phyloP scores from a whole-genome alignment of 1,140 invertebrate genomes.

The Spodoptera litura region DNA sequence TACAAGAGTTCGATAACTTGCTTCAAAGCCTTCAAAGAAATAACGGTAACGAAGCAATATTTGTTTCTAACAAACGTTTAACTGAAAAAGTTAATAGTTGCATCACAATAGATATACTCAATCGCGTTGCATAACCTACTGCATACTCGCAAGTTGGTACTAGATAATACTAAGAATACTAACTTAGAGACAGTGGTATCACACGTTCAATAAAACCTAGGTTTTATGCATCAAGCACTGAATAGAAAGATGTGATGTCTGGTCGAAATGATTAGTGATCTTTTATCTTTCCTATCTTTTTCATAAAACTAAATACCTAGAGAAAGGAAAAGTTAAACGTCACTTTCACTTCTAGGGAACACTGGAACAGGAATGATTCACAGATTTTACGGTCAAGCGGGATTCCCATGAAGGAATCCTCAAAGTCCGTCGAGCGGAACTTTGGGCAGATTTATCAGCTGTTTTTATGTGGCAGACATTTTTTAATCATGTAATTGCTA shows the following conservation, averaged over 20 bases:
- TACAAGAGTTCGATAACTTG: too few species aligned
- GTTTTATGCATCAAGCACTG: background rate
- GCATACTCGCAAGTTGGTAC: background rate
- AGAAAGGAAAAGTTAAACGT: slow-evolving; percentile 71
- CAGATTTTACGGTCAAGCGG: slow-evolving; percentile 63
- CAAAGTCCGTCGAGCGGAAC: slow-evolving; percentile 54
- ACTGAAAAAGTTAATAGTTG: slow-evolving; percentile 11
- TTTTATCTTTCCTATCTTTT: background rate
- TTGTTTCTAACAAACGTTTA: too few species aligned
- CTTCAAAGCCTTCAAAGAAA: too few species aligned
- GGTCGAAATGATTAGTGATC: background rate
- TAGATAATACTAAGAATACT: slow-evolving; percentile 17
- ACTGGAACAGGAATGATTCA: slow-evolving; percentile 64
- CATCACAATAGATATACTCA: slow-evolving; percentile 6
- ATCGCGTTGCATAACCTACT: slow-evolving; percentile 7
- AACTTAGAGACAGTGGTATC: background rate
- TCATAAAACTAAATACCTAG: background rate
- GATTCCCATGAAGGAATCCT: slow-evolving; percentile 57
- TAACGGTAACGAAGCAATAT: background rate
- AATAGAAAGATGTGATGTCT: background rate
- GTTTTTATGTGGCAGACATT: slow-evolving; percentile 52
- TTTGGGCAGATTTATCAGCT: slow-evolving; percentile 57
- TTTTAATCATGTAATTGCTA: slow-evolving; percentile 27
- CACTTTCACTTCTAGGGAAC: slow-evolving; percentile 59
- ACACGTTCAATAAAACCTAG: slow-evolving; percentile 22